Conservation (phyloP, 2,888 invertebrate genomes). For the Epistrophe grossulariae region DNA sequence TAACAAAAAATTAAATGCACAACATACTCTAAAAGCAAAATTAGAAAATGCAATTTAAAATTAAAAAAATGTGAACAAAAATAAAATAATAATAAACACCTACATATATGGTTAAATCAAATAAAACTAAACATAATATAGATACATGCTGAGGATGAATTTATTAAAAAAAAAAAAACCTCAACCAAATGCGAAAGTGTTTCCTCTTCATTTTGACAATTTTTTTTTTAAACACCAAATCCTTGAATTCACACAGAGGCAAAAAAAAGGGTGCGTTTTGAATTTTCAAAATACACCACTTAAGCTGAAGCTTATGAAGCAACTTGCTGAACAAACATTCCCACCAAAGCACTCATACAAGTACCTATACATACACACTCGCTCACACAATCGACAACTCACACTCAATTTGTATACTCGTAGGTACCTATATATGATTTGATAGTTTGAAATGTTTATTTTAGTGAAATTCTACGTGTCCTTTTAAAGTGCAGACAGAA, state of each 20-base stretch:
- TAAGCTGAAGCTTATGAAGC: constrained; percentile 23
- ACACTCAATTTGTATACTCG: constrained; percentile 1
- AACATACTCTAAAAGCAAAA: neutral
- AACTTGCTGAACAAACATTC: constrained; percentile 11
- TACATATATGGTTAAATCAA: neutral
- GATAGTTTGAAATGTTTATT: constrained; percentile 59
- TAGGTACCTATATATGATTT: neutral
- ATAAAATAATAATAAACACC: constrained; percentile 6
- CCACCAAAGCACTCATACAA: constrained; percentile 6
- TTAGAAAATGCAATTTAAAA: neutral
- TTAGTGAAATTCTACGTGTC: constrained; percentile 66
- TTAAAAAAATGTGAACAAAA: neutral
- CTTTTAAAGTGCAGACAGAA: constrained; percentile 33
- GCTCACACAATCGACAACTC: neutral
- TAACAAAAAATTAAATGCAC: neutral
- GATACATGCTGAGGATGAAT: neutral
- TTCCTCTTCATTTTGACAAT: constrained; percentile 29
- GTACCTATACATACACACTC: neutral
- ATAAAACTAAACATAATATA: constrained; percentile 1
- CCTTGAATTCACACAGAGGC: constrained; percentile 3
- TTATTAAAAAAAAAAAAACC: neutral
- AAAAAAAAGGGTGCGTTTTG: constrained; percentile 11
- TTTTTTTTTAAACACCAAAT: constrained; percentile 5
- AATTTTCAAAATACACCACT: constrained; percentile 39
- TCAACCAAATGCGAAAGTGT: neutral